These are phyloP conservation scores for Champsocephalus esox DNA, from an alignment of 2,797 vertebrate genomes.

Conservation along the genomic window DNA sequence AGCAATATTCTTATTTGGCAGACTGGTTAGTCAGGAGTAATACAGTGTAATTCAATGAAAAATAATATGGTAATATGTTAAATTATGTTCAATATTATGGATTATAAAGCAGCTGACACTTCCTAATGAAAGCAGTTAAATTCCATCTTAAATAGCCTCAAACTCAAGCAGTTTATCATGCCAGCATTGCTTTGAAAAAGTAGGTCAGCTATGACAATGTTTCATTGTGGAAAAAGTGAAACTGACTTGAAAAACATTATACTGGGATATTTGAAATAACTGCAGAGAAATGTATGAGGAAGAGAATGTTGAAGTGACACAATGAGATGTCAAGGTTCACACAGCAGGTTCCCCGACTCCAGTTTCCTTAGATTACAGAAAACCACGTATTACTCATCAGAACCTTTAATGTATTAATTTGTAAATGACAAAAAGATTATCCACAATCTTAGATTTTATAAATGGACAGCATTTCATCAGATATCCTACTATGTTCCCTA, in stretches of 20 bases:
- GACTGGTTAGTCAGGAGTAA: constrained; percentile 8
- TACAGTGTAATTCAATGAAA: constrained; percentile 19
- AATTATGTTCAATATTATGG: constrained; percentile 44
- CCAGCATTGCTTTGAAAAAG: constrained; percentile 46
- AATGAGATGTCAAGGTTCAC: too few relatives aligned
- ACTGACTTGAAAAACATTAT: constrained; percentile 11
- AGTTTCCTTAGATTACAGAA: background rate
- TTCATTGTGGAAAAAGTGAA: constrained; percentile 41
- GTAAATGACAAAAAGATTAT: background rate
- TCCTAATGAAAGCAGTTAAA: constrained; percentile 50
- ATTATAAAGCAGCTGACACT: constrained; percentile 47
- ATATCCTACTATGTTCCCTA: background rate
- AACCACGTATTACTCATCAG: background rate
- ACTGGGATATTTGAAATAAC: constrained; percentile 24
- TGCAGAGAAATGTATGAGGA: background rate
- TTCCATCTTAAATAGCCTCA: constrained; percentile 58
- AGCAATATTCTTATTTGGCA: background rate
- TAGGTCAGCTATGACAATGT: constrained; percentile 51
- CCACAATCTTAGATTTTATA: background rate
- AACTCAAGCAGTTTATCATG: constrained; percentile 54
- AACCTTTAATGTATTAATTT: background rate
- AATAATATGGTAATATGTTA: constrained; percentile 11
- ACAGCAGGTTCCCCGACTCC: too few relatives aligned
- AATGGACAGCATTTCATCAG: background rate
- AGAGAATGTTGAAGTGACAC: background rate